Percentiles rank a stretch among this genome's conserved stretches.
Conservation (phyloP, 2,888 invertebrate genomes). For the Melikaiella ostensackeni region DNA sequence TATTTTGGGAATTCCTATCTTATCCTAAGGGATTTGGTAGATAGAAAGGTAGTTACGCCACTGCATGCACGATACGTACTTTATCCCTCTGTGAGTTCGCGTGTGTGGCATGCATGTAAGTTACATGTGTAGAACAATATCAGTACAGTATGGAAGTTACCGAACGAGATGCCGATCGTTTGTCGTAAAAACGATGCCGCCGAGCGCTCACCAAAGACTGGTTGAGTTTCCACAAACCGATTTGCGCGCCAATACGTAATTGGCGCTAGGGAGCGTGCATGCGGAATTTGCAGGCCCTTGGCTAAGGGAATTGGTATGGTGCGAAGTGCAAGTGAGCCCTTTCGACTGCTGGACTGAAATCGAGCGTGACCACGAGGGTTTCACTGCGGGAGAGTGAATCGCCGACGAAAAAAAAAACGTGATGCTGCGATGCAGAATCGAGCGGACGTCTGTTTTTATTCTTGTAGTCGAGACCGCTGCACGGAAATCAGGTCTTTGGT, state of each 20-base stretch:
- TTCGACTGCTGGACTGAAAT: constrained; percentile 53
- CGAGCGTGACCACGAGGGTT: constrained; percentile 58
- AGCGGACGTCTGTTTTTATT: constrained; percentile 51
- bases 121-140: constrained; percentile 13
- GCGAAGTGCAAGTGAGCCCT: constrained; percentile 28
- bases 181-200: constrained; percentile 53
- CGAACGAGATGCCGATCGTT: constrained; percentile 49
- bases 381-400: constrained; percentile 50
- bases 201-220: constrained; percentile 44
- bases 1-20: no score
- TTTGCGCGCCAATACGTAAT: constrained; percentile 54
- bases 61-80: neutral
- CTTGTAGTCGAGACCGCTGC: constrained; percentile 19
- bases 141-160: constrained; percentile 5
- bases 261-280: constrained; percentile 45
- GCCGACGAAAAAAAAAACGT: constrained; percentile 47
- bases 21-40: no score
- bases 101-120: neutral
- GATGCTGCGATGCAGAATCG: constrained; percentile 52
- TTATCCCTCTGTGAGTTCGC: neutral
- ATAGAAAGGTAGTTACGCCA: neutral
- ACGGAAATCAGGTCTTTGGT: constrained; percentile 35
- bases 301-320: constrained; percentile 36
- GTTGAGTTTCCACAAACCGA: constrained; percentile 50
- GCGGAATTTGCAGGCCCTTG: constrained; percentile 49